These are phyloP conservation scores for Octomys mimax DNA, from an alignment of 2,797 vertebrate species.

Conservation along the genomic window DNA sequence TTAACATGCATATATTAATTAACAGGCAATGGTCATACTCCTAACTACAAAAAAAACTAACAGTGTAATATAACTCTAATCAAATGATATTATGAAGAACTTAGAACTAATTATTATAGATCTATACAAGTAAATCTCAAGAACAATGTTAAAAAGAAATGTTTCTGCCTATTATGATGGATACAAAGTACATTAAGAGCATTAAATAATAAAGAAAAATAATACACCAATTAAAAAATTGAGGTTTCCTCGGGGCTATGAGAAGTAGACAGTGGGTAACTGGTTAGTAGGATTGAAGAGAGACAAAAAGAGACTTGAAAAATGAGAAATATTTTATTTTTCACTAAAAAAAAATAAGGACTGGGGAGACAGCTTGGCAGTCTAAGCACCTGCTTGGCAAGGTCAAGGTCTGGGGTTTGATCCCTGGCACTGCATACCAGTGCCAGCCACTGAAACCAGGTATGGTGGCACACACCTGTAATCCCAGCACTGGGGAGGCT, in stretches of 20 bases:
- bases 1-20: neutral
- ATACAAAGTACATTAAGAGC: conserved; percentile 28
- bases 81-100: conserved; percentile 28
- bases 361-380: too few relatives aligned
- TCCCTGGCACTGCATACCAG: too few relatives aligned
- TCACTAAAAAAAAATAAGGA: neutral
- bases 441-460: too few relatives aligned
- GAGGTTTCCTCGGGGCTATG: neutral
- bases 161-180: conserved; percentile 26
- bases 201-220: conserved; percentile 56
- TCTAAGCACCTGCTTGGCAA: too few relatives aligned
- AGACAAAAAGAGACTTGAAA: neutral
- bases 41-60: conserved; percentile 29
- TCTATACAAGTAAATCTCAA: conserved; percentile 30
- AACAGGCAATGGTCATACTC: neutral
- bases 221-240: conserved; percentile 1
- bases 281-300: neutral
- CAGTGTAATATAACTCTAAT: neutral
- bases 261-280: neutral
- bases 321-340: neutral
- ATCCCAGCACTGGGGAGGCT: too few relatives aligned
- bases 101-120: conserved; percentile 37
- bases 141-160: conserved; percentile 30
- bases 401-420: too few relatives aligned
- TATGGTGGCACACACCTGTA: too few relatives aligned